Conservation (phyloP, 2,797 vertebrate genomes). For the Cygnus olor region DNA sequence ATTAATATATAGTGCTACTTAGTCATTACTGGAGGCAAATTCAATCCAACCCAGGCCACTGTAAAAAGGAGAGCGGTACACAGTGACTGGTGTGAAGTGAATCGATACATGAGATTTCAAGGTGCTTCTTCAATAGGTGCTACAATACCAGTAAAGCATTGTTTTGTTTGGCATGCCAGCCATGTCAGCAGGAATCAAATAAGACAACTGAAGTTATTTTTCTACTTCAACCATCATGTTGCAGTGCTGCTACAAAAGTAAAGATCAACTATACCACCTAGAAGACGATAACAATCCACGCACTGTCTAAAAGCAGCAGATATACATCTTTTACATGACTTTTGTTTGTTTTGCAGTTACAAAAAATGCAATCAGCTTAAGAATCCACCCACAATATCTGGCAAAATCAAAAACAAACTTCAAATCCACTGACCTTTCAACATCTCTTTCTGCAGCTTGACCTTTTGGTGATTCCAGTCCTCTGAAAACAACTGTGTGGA, state of each 20-base stretch:
- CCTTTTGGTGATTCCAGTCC: slow-evolving; percentile 83
- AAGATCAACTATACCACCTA: no score
- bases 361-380: not conserved
- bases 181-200: not conserved
- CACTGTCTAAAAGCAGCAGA: not conserved
- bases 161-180: not conserved
- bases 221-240: accelerated
- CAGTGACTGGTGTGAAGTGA: accelerated
- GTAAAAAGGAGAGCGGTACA: not conserved
- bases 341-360: not conserved
- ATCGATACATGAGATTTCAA: accelerated
- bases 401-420: not conserved
- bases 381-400: not conserved
- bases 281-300: not conserved
- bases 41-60: not conserved
- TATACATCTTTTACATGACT: not conserved
- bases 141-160: accelerated
- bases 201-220: not conserved
- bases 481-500: slow-evolving; percentile 79
- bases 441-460: slow-evolving; percentile 81
- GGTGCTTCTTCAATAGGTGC: not conserved
- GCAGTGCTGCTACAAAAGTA: not conserved
- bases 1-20: not conserved
- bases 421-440: slow-evolving; percentile 78
- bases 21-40: not conserved